Percentiles rank a stretch among this genome's conserved stretches.
phyloP scores from a whole-genome alignment of 1,140 invertebrate genomes.

The Brachionus calyciflorus region DNA sequence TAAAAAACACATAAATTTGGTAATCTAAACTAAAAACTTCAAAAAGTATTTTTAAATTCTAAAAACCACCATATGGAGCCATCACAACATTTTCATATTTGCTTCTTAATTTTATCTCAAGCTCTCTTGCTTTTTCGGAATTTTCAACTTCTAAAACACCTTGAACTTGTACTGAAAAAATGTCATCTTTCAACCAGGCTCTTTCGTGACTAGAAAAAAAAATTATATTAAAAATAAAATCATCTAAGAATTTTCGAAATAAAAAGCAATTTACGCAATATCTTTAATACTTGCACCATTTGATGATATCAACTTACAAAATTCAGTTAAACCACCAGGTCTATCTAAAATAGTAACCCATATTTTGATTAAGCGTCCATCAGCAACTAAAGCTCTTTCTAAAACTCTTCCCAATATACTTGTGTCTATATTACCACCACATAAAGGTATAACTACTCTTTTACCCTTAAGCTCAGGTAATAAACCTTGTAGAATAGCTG shows the following conservation, averaged over 20 bases:
- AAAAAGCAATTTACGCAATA: constrained; percentile 10
- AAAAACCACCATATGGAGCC: constrained; percentile 49
- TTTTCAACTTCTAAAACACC: constrained; percentile 66
- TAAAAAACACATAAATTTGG: too few species aligned
- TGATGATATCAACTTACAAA: constrained; percentile 71
- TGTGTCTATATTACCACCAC: constrained; percentile 89
- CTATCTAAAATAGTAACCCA: constrained; percentile 79
- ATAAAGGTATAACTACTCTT: constrained; percentile 77
- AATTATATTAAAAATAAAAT: too few species aligned
- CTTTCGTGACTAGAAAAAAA: constrained; percentile 71
- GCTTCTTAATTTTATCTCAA: constrained; percentile 66
- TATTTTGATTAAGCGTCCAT: constrained; percentile 80
- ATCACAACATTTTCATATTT: constrained; percentile 65
- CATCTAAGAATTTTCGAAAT: too few species aligned
- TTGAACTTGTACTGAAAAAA: constrained; percentile 68
- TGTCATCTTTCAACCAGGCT: constrained; percentile 81
- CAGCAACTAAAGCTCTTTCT: constrained; percentile 81
- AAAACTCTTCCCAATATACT: constrained; percentile 81
- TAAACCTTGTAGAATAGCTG: constrained; percentile 77
- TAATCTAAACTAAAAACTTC: too few species aligned
- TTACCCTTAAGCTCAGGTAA: constrained; percentile 79
- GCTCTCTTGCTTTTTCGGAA: constrained; percentile 69
- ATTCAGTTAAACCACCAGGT: constrained; percentile 78
- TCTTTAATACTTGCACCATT: constrained; percentile 69
- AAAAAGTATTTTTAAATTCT: background rate